Conservation (phyloP, 2,113 vertebrate genomes). For the Columbina picui region DNA sequence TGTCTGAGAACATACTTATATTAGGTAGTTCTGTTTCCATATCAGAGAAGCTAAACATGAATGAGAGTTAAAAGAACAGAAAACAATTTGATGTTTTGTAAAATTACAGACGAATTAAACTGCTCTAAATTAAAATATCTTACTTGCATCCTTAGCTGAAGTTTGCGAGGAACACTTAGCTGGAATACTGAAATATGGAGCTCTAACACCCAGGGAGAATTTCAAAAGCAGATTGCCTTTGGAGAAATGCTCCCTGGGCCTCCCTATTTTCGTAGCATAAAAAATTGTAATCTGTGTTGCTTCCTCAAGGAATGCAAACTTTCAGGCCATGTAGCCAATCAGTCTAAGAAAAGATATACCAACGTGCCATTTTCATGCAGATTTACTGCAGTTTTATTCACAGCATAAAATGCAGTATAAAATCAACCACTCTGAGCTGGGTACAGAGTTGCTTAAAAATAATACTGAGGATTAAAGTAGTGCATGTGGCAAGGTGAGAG, state of each 20-base stretch:
- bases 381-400: not conserved
- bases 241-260: not conserved
- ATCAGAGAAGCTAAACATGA: not conserved
- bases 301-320: not conserved
- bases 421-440: not conserved
- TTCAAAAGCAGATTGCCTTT: not conserved
- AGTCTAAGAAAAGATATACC: not conserved
- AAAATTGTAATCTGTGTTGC: rapidly evolving
- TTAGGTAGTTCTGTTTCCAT: not conserved
- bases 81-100: not conserved
- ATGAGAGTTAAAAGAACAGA: not conserved
- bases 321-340: not conserved
- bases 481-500: rapidly evolving
- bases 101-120: not conserved
- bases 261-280: not conserved
- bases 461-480: not conserved
- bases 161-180: not conserved
- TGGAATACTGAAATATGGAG: not conserved
- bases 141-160: not conserved
- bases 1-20: not conserved
- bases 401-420: not conserved
- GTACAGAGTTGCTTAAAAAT: not conserved
- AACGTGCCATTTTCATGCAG: not conserved
- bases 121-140: not conserved
- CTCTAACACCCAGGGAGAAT: not conserved